Evolutionary conservation across 1,140 invertebrate species (phyloP), one percentile per base, ranked within the genome.

Genomic region (Papilio dardanus): DNA sequence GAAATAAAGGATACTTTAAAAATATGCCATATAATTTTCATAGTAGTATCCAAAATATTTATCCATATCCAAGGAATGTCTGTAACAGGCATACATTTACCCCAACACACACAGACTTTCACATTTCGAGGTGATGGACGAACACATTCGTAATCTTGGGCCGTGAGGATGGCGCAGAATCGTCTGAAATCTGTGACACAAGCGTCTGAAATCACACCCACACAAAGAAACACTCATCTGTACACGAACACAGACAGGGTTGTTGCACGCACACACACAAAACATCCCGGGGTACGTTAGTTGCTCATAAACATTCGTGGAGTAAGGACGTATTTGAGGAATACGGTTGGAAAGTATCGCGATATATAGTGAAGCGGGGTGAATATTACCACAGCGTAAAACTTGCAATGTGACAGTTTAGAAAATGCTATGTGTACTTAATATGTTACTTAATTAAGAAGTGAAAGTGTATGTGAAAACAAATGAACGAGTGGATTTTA

Each of bases 231-330:
- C 10, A 24, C 50, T n/a, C 77, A 75, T 79, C 33, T 76, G 74
- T 79, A 82, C 54, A 83, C 58, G 74, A 31, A 42, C 79, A 78
- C 74, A 71, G 33, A 81, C 71, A 79, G 75, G 74, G 79, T 68
- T 71, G 33, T 35, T 42, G 16, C 74, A 83, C 86, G 68, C 87
- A 87, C 80, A 90, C 88, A 79, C 35, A 24, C 12, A 66, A 75
- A 81, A 71, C 82, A 81, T 83, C 87, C 86, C 86, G 81, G 83
- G 84, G 74, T 87, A 82, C 86, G 82, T 87, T 85, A 90, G 88
- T 90, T 79, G 76, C 71, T 54, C 76, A 76, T 77, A 68, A 77
- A 75, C 65, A 78, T 74, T 75, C 81, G 81, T 74, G 42, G 10
- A 37, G 68, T 69, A 58, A 21, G 76, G 73, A 79, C 76, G 87